Percentiles rank a stretch among this genome's conserved stretches.
These are phyloP conservation scores for Galaxias olidus DNA, from an alignment of 2,797 vertebrate species.

Conservation along the genomic window DNA sequence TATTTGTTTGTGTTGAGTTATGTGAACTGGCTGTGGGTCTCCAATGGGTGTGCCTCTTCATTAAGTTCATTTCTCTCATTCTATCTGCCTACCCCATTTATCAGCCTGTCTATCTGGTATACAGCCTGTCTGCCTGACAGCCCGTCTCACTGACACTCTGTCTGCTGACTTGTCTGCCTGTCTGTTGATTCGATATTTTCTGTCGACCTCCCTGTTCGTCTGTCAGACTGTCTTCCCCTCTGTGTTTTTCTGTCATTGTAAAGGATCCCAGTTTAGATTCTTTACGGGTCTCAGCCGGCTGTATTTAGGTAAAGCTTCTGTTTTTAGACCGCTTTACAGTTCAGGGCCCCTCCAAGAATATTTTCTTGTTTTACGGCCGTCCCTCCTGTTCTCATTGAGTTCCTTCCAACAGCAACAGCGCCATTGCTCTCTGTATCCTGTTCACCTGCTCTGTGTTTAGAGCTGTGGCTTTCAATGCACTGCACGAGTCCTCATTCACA, in stretches of 20 bases:
- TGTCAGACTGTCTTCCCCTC: conserved; percentile 40
- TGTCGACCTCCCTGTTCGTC: conserved; percentile 43
- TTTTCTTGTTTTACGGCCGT: background rate
- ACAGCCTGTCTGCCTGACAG: background rate
- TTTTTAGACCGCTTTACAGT: conserved; percentile 50
- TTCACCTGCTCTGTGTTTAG: conserved; percentile 57
- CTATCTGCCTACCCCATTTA: background rate
- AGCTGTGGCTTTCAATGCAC: conserved; percentile 40
- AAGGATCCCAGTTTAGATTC: conserved; percentile 31
- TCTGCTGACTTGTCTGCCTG: conserved; percentile 17
- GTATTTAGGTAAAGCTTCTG: conserved; percentile 39
- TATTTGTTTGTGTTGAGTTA: conserved; percentile 32
- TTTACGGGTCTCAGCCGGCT: conserved; percentile 18
- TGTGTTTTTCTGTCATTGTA: conserved; percentile 61
- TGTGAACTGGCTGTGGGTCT: conserved; percentile 25
- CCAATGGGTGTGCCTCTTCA: conserved; percentile 8
- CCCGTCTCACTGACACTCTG: background rate
- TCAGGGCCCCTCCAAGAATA: conserved; percentile 30
- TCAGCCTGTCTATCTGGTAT: background rate
- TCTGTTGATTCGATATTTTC: conserved; percentile 5
- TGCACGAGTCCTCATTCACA: conserved; percentile 32
- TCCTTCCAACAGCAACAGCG: conserved; percentile 55
- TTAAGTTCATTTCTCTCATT: background rate
- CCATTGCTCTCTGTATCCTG: conserved; percentile 39
- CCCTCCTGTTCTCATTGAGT: conserved; percentile 36